phyloP scores from a whole-genome alignment of 2,797 vertebrate species.

The Nannoperca australis region DNA sequence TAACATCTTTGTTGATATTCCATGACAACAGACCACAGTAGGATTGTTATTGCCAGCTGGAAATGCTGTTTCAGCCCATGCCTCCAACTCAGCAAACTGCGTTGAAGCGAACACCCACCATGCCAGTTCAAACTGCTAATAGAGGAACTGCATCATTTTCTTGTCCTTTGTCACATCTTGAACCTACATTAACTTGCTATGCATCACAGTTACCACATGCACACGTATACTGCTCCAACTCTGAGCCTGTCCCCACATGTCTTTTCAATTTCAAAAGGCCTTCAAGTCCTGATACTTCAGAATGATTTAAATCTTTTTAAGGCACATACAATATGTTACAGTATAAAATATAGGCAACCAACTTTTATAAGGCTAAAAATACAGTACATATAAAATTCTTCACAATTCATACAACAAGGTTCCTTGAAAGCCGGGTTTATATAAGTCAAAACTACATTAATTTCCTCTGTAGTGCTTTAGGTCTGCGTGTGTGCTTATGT shows the following conservation, averaged over 20 bases:
- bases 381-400: slow-evolving; percentile 72
- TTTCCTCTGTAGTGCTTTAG: slow-evolving; percentile 62
- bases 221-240: slow-evolving; percentile 57
- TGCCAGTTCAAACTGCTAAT: slow-evolving; percentile 73
- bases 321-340: slow-evolving; percentile 71
- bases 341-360: slow-evolving; percentile 72
- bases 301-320: slow-evolving; percentile 61
- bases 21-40: slow-evolving; percentile 79
- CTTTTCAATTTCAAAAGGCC: slow-evolving; percentile 55
- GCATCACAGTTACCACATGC: slow-evolving; percentile 65
- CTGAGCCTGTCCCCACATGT: slow-evolving; percentile 41
- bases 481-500: slow-evolving; percentile 57
- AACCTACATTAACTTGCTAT: slow-evolving; percentile 68
- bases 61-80: slow-evolving; percentile 70
- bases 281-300: slow-evolving; percentile 40
- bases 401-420: slow-evolving; percentile 54
- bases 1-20: slow-evolving; percentile 81
- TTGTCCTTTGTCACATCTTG: slow-evolving; percentile 72
- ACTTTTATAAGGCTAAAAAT: slow-evolving; percentile 70
- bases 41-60: slow-evolving; percentile 79
- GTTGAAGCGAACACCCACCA: slow-evolving; percentile 66
- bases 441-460: slow-evolving; percentile 61
- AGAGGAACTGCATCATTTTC: slow-evolving; percentile 56
- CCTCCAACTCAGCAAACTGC: slow-evolving; percentile 66
- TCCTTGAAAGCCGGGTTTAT: slow-evolving; percentile 62